Evolutionary conservation across 1,140 invertebrate genomes (phyloP).

Genomic region (Episyrphus balteatus): DNA sequence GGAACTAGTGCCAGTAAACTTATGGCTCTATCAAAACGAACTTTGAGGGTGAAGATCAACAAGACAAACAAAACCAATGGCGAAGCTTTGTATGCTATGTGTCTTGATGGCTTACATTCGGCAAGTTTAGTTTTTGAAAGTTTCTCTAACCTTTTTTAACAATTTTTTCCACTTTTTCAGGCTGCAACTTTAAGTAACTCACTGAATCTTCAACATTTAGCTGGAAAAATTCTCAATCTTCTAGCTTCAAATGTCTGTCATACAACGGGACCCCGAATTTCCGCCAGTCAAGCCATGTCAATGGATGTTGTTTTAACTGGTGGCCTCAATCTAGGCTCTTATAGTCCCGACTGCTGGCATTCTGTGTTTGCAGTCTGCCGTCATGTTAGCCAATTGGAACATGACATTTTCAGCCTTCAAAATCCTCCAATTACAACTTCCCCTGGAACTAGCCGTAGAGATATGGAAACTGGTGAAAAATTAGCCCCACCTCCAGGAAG

Average conservation of each 20-base stretch:
- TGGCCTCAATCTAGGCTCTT: conserved; percentile 80
- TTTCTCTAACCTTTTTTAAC: conserved; percentile 1
- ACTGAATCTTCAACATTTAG: conserved; percentile 61
- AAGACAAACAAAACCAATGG: conserved; percentile 47
- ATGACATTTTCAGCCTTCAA: conserved; percentile 68
- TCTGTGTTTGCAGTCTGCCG: conserved; percentile 84
- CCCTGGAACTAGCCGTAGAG: conserved; percentile 36
- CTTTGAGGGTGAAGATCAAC: conserved; percentile 37
- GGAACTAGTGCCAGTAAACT: conserved; percentile 40
- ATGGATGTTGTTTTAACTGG: conserved; percentile 67
- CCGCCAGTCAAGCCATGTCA: conserved; percentile 77
- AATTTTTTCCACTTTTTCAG: conserved; percentile 27
- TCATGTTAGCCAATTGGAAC: conserved; percentile 82
- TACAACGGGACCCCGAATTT: conserved; percentile 54
- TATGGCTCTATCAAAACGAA: conserved; percentile 43
- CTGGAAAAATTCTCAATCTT: conserved; percentile 34
- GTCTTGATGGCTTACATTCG: conserved; percentile 82
- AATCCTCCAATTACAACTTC: conserved; percentile 36
- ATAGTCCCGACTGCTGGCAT: conserved; percentile 84
- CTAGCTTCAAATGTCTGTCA: conserved; percentile 34
- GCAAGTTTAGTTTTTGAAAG: conserved; percentile 36
- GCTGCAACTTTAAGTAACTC: conserved; percentile 63
- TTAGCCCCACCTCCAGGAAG: conserved; percentile 26
- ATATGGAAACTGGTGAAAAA: conserved; percentile 37
- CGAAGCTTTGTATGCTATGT: conserved; percentile 66